Conservation (phyloP, 1,140 invertebrate genomes). For the Panulirus ornatus region DNA sequence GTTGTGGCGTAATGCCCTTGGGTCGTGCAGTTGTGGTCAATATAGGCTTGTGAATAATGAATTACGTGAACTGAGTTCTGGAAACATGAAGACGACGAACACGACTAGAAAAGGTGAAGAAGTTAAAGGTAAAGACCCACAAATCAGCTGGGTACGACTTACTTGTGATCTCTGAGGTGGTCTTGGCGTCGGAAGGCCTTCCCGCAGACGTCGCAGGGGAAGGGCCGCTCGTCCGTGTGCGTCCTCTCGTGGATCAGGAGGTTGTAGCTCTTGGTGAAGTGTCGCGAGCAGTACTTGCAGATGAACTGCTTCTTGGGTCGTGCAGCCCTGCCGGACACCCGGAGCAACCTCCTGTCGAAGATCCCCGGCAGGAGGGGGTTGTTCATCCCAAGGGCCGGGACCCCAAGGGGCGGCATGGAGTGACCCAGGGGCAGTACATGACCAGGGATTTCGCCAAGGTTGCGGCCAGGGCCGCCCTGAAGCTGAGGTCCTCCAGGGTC, state of each 20-base stretch:
- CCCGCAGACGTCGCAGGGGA: conserved; percentile 98
- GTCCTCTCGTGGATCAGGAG: conserved; percentile 85
- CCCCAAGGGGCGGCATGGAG: conserved; percentile 57
- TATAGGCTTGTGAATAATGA: no score
- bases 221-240: conserved; percentile 98
- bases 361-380: conserved; percentile 70
- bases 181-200: conserved; percentile 99
- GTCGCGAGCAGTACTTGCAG: conserved; percentile 97
- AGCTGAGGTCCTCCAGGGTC: conserved; percentile 73
- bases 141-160: conserved; percentile 76
- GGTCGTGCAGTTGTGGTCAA: no score
- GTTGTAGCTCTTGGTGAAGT: conserved; percentile 96
- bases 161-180: conserved; percentile 97
- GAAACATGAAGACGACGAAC: no score
- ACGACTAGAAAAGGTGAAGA: neutral
- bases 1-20: no score
- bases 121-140: neutral
- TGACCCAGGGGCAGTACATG: conserved; percentile 57
- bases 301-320: conserved; percentile 98
- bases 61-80: no score
- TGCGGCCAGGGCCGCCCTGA: neutral
- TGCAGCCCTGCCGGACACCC: conserved; percentile 81
- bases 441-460: conserved; percentile 23
- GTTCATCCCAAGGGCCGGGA: conserved; percentile 49
- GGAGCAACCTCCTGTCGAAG: conserved; percentile 66